Evolutionary conservation across 2,113 vertebrate genomes (phyloP).

Genomic region (Oplegnathus fasciatus): DNA sequence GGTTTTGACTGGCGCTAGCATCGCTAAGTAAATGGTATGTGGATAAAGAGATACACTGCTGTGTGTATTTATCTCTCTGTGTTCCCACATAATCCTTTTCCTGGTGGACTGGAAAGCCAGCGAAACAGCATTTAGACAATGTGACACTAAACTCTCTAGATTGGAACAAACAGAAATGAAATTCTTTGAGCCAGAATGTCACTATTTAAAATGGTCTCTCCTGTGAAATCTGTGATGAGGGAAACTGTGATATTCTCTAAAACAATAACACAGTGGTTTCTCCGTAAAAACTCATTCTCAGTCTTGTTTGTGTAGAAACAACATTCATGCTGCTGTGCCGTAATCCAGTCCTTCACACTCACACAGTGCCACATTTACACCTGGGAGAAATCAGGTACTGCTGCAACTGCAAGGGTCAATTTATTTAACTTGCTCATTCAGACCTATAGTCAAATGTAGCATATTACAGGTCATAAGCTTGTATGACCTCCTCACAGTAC

Average conservation of each 20-base stretch:
- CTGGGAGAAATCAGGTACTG: neutral
- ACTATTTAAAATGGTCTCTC: constrained; percentile 6
- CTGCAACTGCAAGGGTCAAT: neutral
- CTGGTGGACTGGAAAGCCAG: constrained; percentile 18
- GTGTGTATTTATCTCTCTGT: constrained; percentile 39
- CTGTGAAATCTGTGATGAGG: neutral
- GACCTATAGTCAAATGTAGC: neutral
- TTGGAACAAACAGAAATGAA: constrained; percentile 47
- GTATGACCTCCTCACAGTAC: neutral
- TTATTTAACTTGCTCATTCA: neutral
- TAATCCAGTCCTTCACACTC: neutral
- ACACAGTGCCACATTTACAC: neutral
- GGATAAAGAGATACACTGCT: constrained; percentile 34
- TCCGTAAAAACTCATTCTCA: constrained; percentile 17
- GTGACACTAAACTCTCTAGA: constrained; percentile 31
- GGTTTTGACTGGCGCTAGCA: neutral
- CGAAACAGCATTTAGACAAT: constrained; percentile 12
- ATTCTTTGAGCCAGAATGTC: constrained; percentile 10
- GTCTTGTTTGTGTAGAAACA: constrained; percentile 10
- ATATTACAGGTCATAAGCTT: neutral
- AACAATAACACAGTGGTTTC: neutral
- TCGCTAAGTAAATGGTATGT: constrained; percentile 23
- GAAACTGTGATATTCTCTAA: neutral
- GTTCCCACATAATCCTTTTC: constrained; percentile 27
- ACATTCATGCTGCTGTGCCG: neutral